Evolutionary conservation across 2,797 vertebrate genomes (phyloP).

Genomic region (Darevskia nairensis): DNA sequence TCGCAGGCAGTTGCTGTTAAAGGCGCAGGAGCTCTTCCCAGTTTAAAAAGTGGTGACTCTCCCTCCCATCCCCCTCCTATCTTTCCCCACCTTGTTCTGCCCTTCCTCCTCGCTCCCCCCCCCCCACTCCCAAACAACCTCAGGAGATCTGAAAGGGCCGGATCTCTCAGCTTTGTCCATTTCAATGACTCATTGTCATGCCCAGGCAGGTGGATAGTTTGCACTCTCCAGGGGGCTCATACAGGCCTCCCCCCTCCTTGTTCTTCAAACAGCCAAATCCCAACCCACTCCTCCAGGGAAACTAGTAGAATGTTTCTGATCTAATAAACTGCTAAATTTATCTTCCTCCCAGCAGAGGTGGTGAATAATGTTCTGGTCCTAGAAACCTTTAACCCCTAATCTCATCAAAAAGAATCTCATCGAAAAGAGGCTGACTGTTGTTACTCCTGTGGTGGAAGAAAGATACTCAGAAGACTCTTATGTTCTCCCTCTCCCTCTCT

Average conservation of each 20-base stretch:
- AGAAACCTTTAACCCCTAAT: not conserved
- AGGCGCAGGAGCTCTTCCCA: not conserved
- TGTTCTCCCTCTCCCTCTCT: not conserved
- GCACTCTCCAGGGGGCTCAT: slow-evolving; percentile 13
- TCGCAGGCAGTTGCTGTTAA: not conserved
- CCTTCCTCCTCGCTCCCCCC: too few species aligned
- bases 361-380: not conserved
- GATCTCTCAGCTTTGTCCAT: not conserved
- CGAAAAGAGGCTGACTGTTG: not conserved
- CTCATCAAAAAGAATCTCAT: not conserved
- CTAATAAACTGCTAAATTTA: not conserved
- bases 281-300: not conserved
- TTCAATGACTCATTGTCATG: slow-evolving; percentile 39
- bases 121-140: not conserved
- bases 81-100: not conserved
- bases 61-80: too few species aligned
- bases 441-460: too few species aligned
- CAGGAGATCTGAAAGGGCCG: not conserved
- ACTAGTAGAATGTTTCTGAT: not conserved
- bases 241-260: not conserved
- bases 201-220: not conserved
- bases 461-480: too few species aligned
- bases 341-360: not conserved
- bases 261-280: not conserved
- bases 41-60: not conserved